phyloP scores from a whole-genome alignment of 2,797 vertebrate genomes.

The Sebastes paucispinis region DNA sequence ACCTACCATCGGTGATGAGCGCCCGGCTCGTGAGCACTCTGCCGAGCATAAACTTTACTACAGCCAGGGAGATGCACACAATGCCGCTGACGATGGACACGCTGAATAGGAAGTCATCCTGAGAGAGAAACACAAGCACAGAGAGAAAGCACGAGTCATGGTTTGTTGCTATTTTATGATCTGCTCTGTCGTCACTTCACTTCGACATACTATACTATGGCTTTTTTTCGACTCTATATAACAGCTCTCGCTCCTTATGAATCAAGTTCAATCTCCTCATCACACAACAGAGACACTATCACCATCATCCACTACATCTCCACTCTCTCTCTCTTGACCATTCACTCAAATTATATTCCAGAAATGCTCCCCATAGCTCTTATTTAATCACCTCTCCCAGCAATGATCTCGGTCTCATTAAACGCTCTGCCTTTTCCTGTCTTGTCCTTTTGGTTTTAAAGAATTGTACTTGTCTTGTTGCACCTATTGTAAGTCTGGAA shows the following conservation, averaged over 20 bases:
- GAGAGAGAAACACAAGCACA: not conserved
- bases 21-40: conserved; percentile 95
- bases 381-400: not conserved
- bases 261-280: no score
- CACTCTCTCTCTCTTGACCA: not conserved
- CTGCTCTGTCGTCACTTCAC: not conserved
- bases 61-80: conserved; percentile 89
- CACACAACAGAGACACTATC: no score
- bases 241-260: no score
- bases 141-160: not conserved
- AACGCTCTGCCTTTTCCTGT: not conserved
- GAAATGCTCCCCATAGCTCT: not conserved
- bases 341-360: not conserved
- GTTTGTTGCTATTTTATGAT: not conserved
- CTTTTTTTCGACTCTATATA: no score
- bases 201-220: no score
- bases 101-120: conserved; percentile 96
- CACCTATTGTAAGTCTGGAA: not conserved
- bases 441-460: not conserved
- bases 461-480: not conserved
- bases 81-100: conserved; percentile 94
- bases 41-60: conserved; percentile 94
- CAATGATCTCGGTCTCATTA: not conserved
- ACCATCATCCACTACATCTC: no score
- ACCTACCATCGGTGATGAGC: conserved; percentile 93